Percentiles rank a stretch among this genome's conserved stretches.
phyloP scores from a whole-genome alignment of 2,888 invertebrate species.

The Andrena fulva region DNA sequence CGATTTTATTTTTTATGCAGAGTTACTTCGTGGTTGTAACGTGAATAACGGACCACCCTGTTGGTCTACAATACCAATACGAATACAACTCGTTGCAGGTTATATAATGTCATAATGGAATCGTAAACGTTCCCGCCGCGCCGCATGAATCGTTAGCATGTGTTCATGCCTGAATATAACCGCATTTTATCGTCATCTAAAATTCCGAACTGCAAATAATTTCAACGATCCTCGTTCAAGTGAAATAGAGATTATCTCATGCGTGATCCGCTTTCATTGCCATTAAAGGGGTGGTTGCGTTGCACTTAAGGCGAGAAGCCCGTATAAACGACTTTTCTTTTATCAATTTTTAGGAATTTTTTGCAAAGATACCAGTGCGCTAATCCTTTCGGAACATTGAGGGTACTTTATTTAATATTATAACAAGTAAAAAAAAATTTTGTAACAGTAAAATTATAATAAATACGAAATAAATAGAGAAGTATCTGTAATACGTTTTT shows the following conservation, averaged over 20 bases:
- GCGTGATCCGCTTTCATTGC: neutral
- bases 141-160: conserved; percentile 43
- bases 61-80: neutral
- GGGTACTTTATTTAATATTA: too few relatives aligned
- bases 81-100: conserved; percentile 11
- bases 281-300: neutral
- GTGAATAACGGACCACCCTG: neutral
- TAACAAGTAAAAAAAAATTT: too few relatives aligned
- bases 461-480: too few relatives aligned
- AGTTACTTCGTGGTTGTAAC: neutral
- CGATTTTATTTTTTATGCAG: neutral
- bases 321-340: too few relatives aligned
- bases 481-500: too few relatives aligned
- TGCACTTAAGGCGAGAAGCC: too few relatives aligned
- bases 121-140: conserved; percentile 24
- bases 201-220: conserved; percentile 40
- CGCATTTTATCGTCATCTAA: conserved; percentile 44
- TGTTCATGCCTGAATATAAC: conserved; percentile 22
- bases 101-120: conserved; percentile 34
- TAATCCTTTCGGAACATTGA: too few relatives aligned
- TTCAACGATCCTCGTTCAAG: neutral
- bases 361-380: too few relatives aligned
- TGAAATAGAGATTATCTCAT: conserved; percentile 19
- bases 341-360: too few relatives aligned
- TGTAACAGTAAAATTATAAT: too few relatives aligned